Evolutionary conservation across 2,888 invertebrate genomes (phyloP).

Genomic region (Nephrocerus scutellatus): DNA sequence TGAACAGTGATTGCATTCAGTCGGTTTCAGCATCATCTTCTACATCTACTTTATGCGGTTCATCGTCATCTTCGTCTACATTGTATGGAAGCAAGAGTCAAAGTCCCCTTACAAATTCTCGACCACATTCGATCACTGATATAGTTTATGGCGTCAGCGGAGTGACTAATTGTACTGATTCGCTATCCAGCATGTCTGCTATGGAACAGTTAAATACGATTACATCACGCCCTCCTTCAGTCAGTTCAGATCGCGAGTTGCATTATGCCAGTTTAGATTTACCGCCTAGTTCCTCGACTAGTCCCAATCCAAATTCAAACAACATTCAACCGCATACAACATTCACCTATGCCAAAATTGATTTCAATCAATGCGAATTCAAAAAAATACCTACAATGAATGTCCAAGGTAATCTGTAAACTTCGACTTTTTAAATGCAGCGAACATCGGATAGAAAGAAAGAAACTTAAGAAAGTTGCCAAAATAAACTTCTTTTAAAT

Average conservation of each 20-base stretch:
- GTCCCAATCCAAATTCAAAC: conserved; percentile 33
- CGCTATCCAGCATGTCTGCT: neutral
- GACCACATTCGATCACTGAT: conserved; percentile 14
- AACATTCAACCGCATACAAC: conserved; percentile 39
- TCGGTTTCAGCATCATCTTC: conserved; percentile 29
- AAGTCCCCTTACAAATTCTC: conserved; percentile 23
- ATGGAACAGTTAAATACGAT: conserved; percentile 12
- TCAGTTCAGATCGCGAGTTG: conserved; percentile 49
- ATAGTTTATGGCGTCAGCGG: conserved; percentile 21
- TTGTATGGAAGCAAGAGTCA: conserved; percentile 26
- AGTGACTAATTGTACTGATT: conserved; percentile 27
- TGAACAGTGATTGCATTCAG: conserved; percentile 28
- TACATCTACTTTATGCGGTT: conserved; percentile 25
- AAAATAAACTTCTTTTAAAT: too few relatives aligned
- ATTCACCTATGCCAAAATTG: conserved; percentile 72
- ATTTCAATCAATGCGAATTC: conserved; percentile 65
- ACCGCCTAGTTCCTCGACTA: conserved; percentile 35
- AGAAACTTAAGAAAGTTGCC: too few relatives aligned
- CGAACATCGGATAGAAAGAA: too few relatives aligned
- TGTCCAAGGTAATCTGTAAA: too few relatives aligned
- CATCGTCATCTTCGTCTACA: conserved; percentile 24
- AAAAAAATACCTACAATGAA: too few relatives aligned
- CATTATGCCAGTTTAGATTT: conserved; percentile 63
- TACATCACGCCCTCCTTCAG: conserved; percentile 37
- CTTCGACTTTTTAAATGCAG: too few relatives aligned